Evolutionary conservation across 2,113 vertebrate species (phyloP), one percentile per base, ranked within the genome.

Genomic region (Parus major): DNA sequence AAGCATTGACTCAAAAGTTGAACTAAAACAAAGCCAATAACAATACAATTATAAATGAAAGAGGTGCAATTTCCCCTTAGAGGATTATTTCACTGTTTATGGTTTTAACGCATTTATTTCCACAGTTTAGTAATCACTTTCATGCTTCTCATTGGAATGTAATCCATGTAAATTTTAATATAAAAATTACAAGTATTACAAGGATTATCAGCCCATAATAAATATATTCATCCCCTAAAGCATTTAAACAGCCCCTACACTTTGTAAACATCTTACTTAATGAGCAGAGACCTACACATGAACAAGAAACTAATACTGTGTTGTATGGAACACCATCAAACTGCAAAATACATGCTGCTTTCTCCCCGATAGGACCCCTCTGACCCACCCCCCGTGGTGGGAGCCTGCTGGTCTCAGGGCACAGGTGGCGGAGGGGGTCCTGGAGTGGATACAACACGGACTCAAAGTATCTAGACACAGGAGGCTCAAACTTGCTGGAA

Each of bases 81-180:
- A 92, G 78, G 83, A 97, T 94, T 93, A 96, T 84, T 82, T 56
- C 39, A 60, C 27, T 88, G 64, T 88, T 90, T 94, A 47, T 57
- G 53, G 69, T 94, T 90, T 94, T 70, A 96, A 80, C 7, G 16
- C 68, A 71, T 81, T 95, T 95, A 86, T 88, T 94, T 75, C 85
- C 29, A 12, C 64, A 80, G 79, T 75, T 93, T 65, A 89, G 66
- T 92, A 97, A 95, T 89, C 55, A 84, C 87, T 96, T 95, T 91
- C 80, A 79, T 42, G 75, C 83, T 91, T 89, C 83, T 95, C 76
- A 82, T 66, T 2, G 4, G 65, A 86, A 78, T 82, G 73, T 56
- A 92, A 96, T 92, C 63, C 82, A 93, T 94, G 97, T 97, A 94
- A 94, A 91, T 92, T 94, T 96, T 92, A 96, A 93, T 95, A 72